Percentiles rank a stretch among this genome's conserved stretches.
These are phyloP conservation scores for Takifugu flavidus DNA, from an alignment of 2,113 vertebrate genomes.

Conservation along the genomic window DNA sequence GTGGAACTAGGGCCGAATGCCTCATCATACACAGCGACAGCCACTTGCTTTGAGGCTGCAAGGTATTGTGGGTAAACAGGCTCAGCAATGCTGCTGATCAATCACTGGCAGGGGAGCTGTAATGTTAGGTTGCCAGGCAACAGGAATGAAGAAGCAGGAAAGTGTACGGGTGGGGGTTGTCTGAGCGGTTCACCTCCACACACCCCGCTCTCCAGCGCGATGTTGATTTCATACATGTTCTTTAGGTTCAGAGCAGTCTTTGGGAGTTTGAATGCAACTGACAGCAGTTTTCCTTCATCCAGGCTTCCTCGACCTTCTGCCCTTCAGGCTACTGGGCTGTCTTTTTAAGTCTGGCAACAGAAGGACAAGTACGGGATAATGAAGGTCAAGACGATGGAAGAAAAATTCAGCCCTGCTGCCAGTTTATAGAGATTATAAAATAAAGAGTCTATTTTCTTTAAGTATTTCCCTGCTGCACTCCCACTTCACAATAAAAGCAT, in stretches of 20 bases:
- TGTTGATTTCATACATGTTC: too few species aligned
- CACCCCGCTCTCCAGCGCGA: background rate
- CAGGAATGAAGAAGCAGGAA: conserved; percentile 56
- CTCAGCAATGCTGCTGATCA: conserved; percentile 57
- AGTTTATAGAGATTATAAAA: too few species aligned
- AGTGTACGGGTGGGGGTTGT: conserved; percentile 29
- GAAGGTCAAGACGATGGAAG: background rate
- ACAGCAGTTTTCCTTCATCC: too few species aligned
- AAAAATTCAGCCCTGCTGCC: too few species aligned
- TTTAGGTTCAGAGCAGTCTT: too few species aligned
- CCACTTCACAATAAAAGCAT: conserved; percentile 39
- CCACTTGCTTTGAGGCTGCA: conserved; percentile 26
- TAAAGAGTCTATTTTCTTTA: too few species aligned
- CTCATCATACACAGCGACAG: conserved; percentile 10
- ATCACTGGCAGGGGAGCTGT: conserved; percentile 59
- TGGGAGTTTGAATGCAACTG: too few species aligned
- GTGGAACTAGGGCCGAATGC: too few species aligned
- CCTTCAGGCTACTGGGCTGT: too few species aligned
- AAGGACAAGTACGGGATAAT: background rate
- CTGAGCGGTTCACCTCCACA: conserved; percentile 26
- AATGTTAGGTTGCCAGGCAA: conserved; percentile 76
- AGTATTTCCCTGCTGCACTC: background rate
- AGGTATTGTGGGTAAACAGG: conserved; percentile 64
- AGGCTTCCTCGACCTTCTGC: too few species aligned
- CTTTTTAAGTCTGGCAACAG: too few species aligned